Evolutionary conservation across 92 coral and sea anemone genomes (phyloP).

Genomic region (Metridium senile): DNA sequence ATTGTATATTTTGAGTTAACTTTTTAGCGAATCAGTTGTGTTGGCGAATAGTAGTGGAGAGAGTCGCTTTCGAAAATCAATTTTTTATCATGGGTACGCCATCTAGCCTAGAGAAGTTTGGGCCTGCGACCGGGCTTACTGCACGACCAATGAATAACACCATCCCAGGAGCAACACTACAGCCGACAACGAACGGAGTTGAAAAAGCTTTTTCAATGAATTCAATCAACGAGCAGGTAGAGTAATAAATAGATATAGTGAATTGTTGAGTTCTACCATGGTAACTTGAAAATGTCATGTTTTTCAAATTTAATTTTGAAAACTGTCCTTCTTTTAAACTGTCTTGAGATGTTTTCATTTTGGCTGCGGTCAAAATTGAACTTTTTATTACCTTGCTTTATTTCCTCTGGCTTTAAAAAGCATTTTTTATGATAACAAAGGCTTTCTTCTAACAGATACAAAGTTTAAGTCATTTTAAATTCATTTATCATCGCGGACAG

Average conservation of each 20-base stretch:
- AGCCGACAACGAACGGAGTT: not conserved
- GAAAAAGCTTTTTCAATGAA: conserved; percentile 43
- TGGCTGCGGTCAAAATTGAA: no score
- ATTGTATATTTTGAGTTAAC: not conserved
- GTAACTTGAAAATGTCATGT: not conserved
- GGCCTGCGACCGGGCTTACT: not conserved
- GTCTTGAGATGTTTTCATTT: no score
- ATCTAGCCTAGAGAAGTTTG: conserved; percentile 32
- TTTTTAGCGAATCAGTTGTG: not conserved
- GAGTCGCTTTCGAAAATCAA: not conserved
- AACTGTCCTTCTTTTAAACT: no score
- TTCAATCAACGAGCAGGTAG: conserved; percentile 39
- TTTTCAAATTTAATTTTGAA: not conserved
- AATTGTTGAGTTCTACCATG: not conserved
- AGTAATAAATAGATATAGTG: not conserved
- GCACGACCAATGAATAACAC: conserved; percentile 5
- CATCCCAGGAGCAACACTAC: conserved; percentile 16
- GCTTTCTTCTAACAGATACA: not conserved
- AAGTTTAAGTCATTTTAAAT: not conserved
- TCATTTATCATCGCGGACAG: not conserved
- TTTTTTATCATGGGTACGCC: conserved; percentile 13
- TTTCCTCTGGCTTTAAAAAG: no score
- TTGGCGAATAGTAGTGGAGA: not conserved
- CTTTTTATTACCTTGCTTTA: no score
- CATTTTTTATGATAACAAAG: not conserved